A percentile compares a stretch with the other conserved stretches of the same genome.
Evolutionary conservation across 2,797 vertebrate species (phyloP).

Genomic region (Hylomyscus alleni): DNA sequence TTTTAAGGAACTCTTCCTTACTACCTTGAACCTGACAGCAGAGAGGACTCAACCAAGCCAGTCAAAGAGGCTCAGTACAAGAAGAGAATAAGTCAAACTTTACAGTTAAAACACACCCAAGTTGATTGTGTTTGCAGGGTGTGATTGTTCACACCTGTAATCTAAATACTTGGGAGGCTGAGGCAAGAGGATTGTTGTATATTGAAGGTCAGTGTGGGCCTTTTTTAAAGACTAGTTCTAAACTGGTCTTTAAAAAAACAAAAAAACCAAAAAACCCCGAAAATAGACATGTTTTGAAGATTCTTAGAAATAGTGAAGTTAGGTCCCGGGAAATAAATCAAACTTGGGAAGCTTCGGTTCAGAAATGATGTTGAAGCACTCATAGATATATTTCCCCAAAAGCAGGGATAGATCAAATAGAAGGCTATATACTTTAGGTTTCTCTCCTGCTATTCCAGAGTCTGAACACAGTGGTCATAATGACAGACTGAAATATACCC

Average conservation of each 20-base stretch:
- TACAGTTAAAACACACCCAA: not conserved
- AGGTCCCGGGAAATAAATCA: not conserved
- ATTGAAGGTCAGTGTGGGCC: not conserved
- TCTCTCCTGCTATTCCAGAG: not conserved
- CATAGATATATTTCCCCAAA: not conserved
- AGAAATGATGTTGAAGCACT: not conserved
- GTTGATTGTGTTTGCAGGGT: not conserved
- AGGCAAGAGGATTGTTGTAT: not conserved
- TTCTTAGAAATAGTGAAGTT: constrained; percentile 20
- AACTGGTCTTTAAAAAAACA: not conserved
- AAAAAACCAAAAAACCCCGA: not conserved
- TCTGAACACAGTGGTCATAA: not conserved
- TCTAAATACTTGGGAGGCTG: not conserved
- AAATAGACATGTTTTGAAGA: not conserved
- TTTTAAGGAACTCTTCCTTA: not conserved
- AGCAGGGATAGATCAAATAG: not conserved
- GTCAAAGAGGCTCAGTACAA: not conserved
- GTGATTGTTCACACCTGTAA: not conserved
- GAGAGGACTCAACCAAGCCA: not conserved
- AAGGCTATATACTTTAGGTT: not conserved
- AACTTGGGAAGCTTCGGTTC: not conserved
- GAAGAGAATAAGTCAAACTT: constrained; percentile 42
- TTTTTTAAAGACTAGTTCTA: not conserved
- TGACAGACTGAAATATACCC: not conserved
- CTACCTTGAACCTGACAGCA: not conserved